A percentile compares a stretch with the other conserved stretches of the same genome.
phyloP scores from a whole-genome alignment of 2,797 vertebrate genomes.

The Scolopax bukidnonensis region DNA sequence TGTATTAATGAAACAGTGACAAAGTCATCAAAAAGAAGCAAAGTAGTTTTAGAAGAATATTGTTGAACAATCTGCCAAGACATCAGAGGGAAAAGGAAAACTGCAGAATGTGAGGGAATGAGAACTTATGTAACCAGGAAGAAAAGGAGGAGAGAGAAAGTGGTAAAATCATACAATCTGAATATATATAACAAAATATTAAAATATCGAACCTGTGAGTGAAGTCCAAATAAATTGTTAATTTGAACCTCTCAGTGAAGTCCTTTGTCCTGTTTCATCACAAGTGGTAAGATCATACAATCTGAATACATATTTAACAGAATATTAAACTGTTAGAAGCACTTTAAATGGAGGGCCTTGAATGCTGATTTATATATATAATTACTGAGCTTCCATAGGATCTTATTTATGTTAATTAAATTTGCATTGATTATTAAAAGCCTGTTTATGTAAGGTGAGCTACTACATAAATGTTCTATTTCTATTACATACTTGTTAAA shows the following conservation, averaged over 20 bases:
- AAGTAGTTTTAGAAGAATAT: neutral
- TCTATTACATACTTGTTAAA: conserved; percentile 35
- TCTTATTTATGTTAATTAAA: conserved; percentile 39
- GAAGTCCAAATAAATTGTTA: too few relatives aligned
- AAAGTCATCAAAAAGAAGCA: neutral
- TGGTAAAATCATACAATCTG: neutral
- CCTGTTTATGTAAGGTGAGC: neutral
- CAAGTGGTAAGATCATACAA: neutral
- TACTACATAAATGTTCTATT: neutral
- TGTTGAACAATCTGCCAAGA: neutral
- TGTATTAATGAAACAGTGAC: neutral
- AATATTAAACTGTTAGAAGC: neutral
- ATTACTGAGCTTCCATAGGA: neutral
- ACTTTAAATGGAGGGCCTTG: neutral
- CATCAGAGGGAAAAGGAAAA: neutral
- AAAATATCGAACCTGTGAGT: neutral
- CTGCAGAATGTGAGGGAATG: neutral
- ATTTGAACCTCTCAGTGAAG: too few relatives aligned
- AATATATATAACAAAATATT: neutral
- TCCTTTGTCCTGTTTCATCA: too few relatives aligned
- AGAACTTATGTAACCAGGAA: neutral
- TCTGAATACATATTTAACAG: neutral
- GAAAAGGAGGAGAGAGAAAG: neutral
- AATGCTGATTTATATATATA: neutral
- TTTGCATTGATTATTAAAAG: conserved; percentile 46